A percentile compares a stretch with the other conserved stretches of the same genome.
These are phyloP conservation scores for Leptarthrus brevirostris DNA, from an alignment of 2,888 invertebrate genomes.

Conservation along the genomic window DNA sequence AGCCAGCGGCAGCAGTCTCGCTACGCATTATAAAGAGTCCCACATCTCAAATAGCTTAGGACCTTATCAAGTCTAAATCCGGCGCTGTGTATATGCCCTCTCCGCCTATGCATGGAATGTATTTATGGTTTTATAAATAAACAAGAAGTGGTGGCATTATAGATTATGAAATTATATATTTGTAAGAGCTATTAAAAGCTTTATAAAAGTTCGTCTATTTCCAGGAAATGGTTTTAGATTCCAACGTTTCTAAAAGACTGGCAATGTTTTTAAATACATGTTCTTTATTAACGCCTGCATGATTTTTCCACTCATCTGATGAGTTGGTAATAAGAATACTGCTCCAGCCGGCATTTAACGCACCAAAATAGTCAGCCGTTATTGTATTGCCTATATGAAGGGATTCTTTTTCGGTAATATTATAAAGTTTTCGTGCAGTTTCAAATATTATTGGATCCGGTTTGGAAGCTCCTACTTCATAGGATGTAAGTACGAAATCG, in stretches of 20 bases:
- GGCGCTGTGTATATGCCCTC: no score
- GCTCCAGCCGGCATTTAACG: conserved; percentile 79
- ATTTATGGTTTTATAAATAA: no score
- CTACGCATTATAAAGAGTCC: no score
- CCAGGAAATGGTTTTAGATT: conserved; percentile 60
- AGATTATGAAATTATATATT: no score
- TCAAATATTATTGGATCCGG: conserved; percentile 62
- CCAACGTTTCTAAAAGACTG: conserved; percentile 58
- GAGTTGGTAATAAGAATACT: conserved; percentile 62
- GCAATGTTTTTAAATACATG: conserved; percentile 58
- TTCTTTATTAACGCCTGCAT: conserved; percentile 46
- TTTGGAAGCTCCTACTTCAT: conserved; percentile 72
- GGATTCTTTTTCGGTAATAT: conserved; percentile 72
- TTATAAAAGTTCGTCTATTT: no score
- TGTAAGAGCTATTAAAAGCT: no score
- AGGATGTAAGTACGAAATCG: conserved; percentile 84
- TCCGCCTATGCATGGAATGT: no score
- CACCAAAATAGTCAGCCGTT: conserved; percentile 81
- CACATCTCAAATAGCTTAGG: no score
- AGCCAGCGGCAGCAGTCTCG: no score
- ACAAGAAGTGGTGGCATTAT: no score
- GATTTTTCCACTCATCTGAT: conserved; percentile 43
- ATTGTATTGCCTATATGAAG: conserved; percentile 87
- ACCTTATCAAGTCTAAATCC: no score
- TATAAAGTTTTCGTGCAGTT: conserved; percentile 68